A percentile compares a stretch with the other conserved stretches of the same genome.
These are phyloP conservation scores for Tribolium madens DNA, from an alignment of 1,140 invertebrate genomes.

Conservation along the genomic window DNA sequence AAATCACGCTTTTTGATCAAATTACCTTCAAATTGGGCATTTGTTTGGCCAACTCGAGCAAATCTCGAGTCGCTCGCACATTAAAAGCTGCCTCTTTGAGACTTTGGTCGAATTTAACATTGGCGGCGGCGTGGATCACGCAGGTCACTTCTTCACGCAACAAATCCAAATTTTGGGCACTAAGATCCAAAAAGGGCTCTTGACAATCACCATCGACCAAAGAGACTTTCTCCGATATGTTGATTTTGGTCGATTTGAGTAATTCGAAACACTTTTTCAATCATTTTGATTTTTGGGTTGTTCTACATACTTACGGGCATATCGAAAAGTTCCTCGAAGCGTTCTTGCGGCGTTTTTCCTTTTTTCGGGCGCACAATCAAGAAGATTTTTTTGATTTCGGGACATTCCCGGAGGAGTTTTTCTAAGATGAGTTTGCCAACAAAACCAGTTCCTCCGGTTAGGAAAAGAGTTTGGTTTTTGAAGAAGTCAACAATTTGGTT, in stretches of 20 bases:
- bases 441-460: not conserved
- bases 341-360: slow-evolving; percentile 76
- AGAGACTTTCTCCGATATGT: slow-evolving; percentile 75
- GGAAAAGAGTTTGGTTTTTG: slow-evolving; percentile 6
- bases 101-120: slow-evolving; percentile 5
- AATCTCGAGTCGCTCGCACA: slow-evolving; percentile 75
- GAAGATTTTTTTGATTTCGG: slow-evolving; percentile 79
- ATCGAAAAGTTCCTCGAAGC: slow-evolving; percentile 75
- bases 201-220: slow-evolving; percentile 74
- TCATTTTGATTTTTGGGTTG: not conserved
- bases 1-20: not conserved
- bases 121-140: slow-evolving; percentile 67
- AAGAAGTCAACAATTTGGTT: not conserved
- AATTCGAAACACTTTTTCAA: slow-evolving; percentile 20
- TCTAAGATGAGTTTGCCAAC: slow-evolving; percentile 75
- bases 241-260: slow-evolving; percentile 62
- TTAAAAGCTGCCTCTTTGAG: slow-evolving; percentile 1
- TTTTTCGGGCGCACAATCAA: slow-evolving; percentile 86
- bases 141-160: not conserved
- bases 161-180: slow-evolving; percentile 42
- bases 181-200: slow-evolving; percentile 66
- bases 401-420: slow-evolving; percentile 78
- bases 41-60: slow-evolving; percentile 72
- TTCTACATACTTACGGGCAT: slow-evolving; percentile 71
- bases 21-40: slow-evolving; percentile 51